A percentile compares a stretch with the other conserved stretches of the same genome.
Conservation (phyloP, 2,113 vertebrate species). For the Etheostoma spectabile region DNA sequence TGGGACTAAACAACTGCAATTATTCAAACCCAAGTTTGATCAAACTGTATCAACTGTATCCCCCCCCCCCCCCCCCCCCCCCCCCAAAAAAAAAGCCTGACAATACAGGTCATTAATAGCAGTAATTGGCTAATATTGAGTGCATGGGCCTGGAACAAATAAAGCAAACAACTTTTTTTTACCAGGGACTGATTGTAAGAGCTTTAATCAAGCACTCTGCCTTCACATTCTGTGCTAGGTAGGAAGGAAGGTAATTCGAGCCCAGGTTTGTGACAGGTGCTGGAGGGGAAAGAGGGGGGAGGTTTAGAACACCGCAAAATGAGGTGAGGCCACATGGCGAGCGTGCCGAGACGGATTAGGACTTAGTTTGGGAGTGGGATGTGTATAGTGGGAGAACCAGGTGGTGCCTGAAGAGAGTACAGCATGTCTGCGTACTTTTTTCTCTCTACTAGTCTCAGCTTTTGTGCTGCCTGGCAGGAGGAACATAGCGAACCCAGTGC, state of each 20-base stretch:
- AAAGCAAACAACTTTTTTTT: slow-evolving; percentile 46
- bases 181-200: slow-evolving; percentile 21
- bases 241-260: slow-evolving; percentile 63
- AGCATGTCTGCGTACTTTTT: slow-evolving; percentile 32
- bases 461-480: slow-evolving; percentile 35
- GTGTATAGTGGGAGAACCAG: slow-evolving; percentile 56
- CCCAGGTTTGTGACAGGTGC: slow-evolving; percentile 71
- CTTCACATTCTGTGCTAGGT: slow-evolving; percentile 33
- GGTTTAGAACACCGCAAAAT: slow-evolving; percentile 53
- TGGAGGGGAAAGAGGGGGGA: slow-evolving; percentile 48
- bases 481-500: slow-evolving; percentile 50
- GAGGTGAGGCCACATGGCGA: slow-evolving; percentile 22
- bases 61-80: too few relatives aligned
- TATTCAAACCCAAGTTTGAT: slow-evolving; percentile 19
- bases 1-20: slow-evolving; percentile 42
- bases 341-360: slow-evolving; percentile 67
- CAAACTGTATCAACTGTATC: background rate
- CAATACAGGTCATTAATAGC: slow-evolving; percentile 38
- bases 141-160: slow-evolving; percentile 40
- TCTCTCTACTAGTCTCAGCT: slow-evolving; percentile 23
- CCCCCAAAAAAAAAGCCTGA: too few relatives aligned
- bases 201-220: slow-evolving; percentile 38
- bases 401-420: slow-evolving; percentile 62
- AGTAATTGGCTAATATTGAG: slow-evolving; percentile 50
- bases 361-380: slow-evolving; percentile 57